Conservation (phyloP, 2,888 invertebrate genomes). For the Hydroisotoma schaefferi region DNA sequence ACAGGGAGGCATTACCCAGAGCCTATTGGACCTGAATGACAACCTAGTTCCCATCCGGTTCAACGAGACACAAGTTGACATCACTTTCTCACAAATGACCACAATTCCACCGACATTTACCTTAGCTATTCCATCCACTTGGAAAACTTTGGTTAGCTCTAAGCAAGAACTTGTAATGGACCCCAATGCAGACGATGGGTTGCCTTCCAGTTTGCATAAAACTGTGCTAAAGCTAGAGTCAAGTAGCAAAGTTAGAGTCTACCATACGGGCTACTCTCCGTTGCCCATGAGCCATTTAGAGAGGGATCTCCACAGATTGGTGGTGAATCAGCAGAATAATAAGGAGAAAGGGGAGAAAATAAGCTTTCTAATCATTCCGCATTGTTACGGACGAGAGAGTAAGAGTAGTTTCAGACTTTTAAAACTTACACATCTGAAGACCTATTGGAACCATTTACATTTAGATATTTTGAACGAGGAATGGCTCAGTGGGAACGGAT, state of each 20-base stretch:
- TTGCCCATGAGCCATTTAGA: conserved; percentile 42
- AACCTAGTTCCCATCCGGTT: conserved; percentile 44
- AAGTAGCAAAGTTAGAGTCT: conserved; percentile 45
- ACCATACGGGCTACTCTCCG: conserved; percentile 44
- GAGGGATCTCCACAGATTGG: conserved; percentile 38
- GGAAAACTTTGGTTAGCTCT: conserved; percentile 39
- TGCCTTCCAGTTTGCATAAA: conserved; percentile 33
- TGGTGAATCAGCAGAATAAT: conserved; percentile 19
- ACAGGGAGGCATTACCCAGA: conserved; percentile 45
- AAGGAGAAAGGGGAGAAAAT: conserved; percentile 24
- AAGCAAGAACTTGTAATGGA: neutral
- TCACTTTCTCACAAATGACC: conserved; percentile 46
- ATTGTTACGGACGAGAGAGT: conserved; percentile 33
- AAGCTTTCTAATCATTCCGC: conserved; percentile 40
- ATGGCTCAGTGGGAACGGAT: conserved; percentile 6
- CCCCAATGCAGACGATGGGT: conserved; percentile 19
- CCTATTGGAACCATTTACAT: conserved; percentile 44
- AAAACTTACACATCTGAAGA: conserved; percentile 41
- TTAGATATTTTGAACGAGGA: conserved; percentile 32
- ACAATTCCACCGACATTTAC: conserved; percentile 47
- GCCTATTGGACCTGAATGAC: conserved; percentile 41
- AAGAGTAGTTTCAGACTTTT: conserved; percentile 32
- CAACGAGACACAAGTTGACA: conserved; percentile 46
- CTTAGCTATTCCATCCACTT: conserved; percentile 43
- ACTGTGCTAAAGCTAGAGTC: conserved; percentile 46